Conservation (phyloP, 2,888 invertebrate species). For the Pemphredon lugubris region DNA sequence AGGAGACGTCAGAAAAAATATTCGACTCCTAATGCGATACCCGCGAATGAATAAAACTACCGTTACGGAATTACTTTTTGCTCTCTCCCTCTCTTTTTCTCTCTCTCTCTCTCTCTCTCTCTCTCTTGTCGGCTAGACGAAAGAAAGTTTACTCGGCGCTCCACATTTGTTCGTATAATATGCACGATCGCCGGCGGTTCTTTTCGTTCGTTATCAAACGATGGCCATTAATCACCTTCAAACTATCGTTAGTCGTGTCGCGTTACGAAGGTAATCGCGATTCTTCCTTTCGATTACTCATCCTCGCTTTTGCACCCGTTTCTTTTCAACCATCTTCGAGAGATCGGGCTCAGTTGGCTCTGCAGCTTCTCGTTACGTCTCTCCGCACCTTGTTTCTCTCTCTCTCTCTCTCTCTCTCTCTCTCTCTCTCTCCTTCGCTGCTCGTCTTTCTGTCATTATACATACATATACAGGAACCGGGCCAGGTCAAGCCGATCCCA, state of each 20-base stretch:
- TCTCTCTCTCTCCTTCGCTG: neutral
- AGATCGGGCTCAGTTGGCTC: slow-evolving; percentile 3
- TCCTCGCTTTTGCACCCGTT: neutral
- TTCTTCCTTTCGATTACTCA: neutral
- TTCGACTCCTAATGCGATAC: slow-evolving; percentile 8
- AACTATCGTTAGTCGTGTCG: neutral
- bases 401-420: neutral
- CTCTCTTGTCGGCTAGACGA: neutral
- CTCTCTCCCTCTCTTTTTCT: slow-evolving; percentile 29
- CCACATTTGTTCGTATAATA: too few relatives aligned
- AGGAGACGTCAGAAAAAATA: slow-evolving; percentile 22
- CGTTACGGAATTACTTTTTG: slow-evolving; percentile 19
- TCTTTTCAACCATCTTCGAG: slow-evolving; percentile 7
- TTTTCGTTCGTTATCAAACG: neutral
- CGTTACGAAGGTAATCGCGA: neutral
- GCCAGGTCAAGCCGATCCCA: slow-evolving; percentile 40
- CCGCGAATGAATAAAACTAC: slow-evolving; percentile 8
- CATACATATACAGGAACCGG: neutral
- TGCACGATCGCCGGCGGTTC: too few relatives aligned
- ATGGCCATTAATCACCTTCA: slow-evolving; percentile 7
- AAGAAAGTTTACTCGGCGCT: too few relatives aligned
- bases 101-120: neutral
- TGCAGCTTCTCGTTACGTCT: slow-evolving; percentile 4
- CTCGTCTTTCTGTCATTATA: neutral
- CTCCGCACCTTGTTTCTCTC: neutral